Evolutionary conservation across 2,888 invertebrate species (phyloP), one percentile per base, ranked within the genome.

Genomic region (Plebejus melissa): DNA sequence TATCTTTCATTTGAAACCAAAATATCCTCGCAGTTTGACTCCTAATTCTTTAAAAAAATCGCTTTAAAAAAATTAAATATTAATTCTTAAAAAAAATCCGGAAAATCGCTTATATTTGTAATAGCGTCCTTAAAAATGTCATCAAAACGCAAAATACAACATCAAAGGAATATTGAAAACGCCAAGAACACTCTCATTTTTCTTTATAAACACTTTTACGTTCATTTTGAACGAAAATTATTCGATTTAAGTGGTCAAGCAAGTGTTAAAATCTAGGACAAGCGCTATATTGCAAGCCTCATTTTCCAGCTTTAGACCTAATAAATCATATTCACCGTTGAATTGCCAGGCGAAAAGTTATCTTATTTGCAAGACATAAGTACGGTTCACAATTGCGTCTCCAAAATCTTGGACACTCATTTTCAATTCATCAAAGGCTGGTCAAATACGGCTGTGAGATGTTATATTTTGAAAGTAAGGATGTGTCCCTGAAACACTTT

Each of bases 221-320:
- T 57, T 46, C 46, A 50, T 32, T 72, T 50, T 72, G 32, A 50
- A 32, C 54, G 72, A 32, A 50, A 72, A 54, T 72, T 72, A 72
- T 50, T 50, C 36, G 72, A 80, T 81, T 81, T 82, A 85, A 85
- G 83, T 84, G 83, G 82, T 81, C 82, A 82, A 79, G 79, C 79
- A 81, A 83, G 83, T 83, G 80, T 80, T 83, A 81, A 84, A 87
- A 89, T 88, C 85, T 86, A 83, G 90, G 90, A 90, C 90, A 90
- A 89, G 86, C 83, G 82, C 78, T 82, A 83, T 82, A 82, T 82
- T 87, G 86, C 87, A 87, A 88, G 88, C 87, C 89, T 88, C 88
- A 88, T 90, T 90, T 88, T 88, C 85, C 84, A 84, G 85, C 78
- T 76, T 79, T 78, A 76, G 75, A 75, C 79, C 78, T 81, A 81